Conservation (phyloP, 2,888 invertebrate genomes). For the Aelia acuminata region DNA sequence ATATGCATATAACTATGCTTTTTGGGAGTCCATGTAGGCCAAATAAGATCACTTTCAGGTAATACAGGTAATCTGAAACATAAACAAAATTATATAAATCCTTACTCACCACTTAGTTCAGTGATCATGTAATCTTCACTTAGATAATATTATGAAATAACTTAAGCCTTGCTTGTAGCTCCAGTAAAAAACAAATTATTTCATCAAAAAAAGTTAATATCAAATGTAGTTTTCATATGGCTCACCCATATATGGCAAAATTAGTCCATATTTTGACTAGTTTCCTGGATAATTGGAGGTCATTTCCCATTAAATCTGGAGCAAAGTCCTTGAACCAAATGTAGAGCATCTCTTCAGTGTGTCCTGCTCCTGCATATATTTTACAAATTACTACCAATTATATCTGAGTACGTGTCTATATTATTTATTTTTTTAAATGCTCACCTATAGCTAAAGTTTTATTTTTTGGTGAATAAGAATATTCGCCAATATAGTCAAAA, state of each 20-base stretch:
- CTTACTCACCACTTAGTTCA: neutral
- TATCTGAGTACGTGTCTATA: neutral
- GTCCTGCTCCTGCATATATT: neutral
- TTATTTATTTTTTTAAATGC: neutral
- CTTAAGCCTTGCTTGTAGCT: neutral
- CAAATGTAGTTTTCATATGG: neutral
- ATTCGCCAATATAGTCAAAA: constrained; percentile 27
- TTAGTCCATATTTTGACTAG: constrained; percentile 39
- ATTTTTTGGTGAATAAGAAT: neutral
- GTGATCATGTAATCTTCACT: neutral
- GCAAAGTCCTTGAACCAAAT: constrained; percentile 10
- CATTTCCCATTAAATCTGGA: neutral
- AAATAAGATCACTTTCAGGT: neutral
- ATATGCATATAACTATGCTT: constrained; percentile 42
- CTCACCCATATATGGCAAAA: constrained; percentile 57
- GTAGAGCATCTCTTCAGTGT: constrained; percentile 14
- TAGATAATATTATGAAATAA: neutral
- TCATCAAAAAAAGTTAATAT: neutral
- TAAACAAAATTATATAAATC: neutral
- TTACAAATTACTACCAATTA: neutral
- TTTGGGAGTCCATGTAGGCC: constrained; percentile 25
- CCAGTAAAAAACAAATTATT: neutral
- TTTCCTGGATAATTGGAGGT: constrained; percentile 48
- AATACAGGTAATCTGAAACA: constrained; percentile 23
- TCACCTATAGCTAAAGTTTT: neutral